Evolutionary conservation across 2,113 vertebrate genomes (phyloP), one percentile per base, ranked within the genome.

Genomic region (Hippopotamus amphibius): DNA sequence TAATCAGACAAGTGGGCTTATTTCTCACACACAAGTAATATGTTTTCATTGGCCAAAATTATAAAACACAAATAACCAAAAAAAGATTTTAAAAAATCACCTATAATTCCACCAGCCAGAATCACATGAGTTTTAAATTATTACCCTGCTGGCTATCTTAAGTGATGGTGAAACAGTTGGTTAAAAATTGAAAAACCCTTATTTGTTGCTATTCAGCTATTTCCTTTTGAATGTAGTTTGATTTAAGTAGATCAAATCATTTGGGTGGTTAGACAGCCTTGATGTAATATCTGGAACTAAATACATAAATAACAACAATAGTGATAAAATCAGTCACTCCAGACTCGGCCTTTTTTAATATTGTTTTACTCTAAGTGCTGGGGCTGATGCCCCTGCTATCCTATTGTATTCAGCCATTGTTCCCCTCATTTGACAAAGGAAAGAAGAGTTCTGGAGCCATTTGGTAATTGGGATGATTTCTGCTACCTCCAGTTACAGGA

Each of bases 181-280:
- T 88, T 95, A 80, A 69, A 93, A 90, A 55, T 11, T 69, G 21
- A 89, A 97, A 95, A 80, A 59, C 71, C 6, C 10, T 22, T 79
- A 12, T 16, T 41, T 69, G 43, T 79, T 80, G 24, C 13, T 59
- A 33, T 66, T 86, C 0, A 61, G 16, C 9, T 63, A 1, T 68
- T 53, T 74, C 8, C n/a, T 88, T 85, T 97, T 33, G 24, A 76
- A 57, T 84, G n/a, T 85, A 74, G 3, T 89, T 77, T n/a, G 15
- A 81, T 72, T 92, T 57, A 65, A 82, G 17, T 76, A 81, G 9
- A 28, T 74, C 77, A 86, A 53, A 59, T 83, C 8, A 86, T 79
- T 65, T 86, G 43, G 13, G 3, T 86, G 63, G 55, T 77, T 90
- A 61, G 22, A 94, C 19, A 81, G 43, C 3, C 7, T 83, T 94